These are phyloP conservation scores for Nothocercus nigrocapillus DNA, from an alignment of 2,113 vertebrate species.

Conservation along the genomic window DNA sequence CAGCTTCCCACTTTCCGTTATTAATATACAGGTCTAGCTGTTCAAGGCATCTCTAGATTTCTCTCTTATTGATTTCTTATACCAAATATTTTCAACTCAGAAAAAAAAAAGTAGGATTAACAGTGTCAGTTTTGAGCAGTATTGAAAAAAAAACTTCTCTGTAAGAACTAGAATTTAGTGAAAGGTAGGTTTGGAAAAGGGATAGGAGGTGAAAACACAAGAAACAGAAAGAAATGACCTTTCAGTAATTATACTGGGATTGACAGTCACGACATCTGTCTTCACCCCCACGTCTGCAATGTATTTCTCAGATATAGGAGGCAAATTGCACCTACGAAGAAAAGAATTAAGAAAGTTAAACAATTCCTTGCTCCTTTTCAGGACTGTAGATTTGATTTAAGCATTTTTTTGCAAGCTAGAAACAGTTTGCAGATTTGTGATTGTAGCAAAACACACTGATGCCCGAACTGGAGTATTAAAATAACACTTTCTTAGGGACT, in stretches of 20 bases:
- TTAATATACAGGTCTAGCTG: background rate
- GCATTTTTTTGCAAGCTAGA: background rate
- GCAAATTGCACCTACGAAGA: constrained; percentile 90
- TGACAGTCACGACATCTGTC: constrained; percentile 96
- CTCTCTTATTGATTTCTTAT: background rate
- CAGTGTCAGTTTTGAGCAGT: background rate
- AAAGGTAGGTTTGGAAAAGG: background rate
- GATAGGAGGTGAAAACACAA: background rate
- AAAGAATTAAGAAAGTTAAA: background rate
- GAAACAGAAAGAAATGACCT: constrained; percentile 76
- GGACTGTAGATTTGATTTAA: background rate
- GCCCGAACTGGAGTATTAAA: background rate
- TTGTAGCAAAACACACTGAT: background rate
- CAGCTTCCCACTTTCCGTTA: background rate
- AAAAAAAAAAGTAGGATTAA: background rate
- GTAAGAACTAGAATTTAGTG: background rate
- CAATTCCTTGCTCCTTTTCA: background rate
- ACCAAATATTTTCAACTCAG: background rate
- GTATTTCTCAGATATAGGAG: constrained; percentile 93
- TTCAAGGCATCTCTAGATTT: background rate
- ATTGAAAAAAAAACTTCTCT: background rate
- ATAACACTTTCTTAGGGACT: background rate
- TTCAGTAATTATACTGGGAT: constrained; percentile 97
- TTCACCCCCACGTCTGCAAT: constrained; percentile 90
- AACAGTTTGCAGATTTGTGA: background rate